Evolutionary conservation across 2,888 invertebrate species (phyloP), one percentile per base, ranked within the genome.

Genomic region (Gasteruption jaculator): DNA sequence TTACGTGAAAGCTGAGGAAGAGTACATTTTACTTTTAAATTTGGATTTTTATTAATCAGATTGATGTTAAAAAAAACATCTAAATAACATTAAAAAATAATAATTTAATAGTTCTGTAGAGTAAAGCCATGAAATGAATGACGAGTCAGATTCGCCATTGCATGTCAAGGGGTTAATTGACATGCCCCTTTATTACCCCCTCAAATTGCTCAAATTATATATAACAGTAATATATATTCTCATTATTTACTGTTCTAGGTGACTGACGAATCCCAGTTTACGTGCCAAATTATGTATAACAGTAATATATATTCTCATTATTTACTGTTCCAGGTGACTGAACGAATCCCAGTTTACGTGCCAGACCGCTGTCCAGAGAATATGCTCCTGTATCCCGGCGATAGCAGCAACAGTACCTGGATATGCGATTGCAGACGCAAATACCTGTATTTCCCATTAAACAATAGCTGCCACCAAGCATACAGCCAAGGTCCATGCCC

Each of bases 361-460:
- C 82, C 82, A 1, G 72, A 75, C 0, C 71, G 69, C 54, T 86
- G 86, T 58, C 75, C 78, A 2, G 71, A 72, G 27, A 79, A 81
- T 60, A 82, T 86, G 70, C 61, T 82, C 1, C 74, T 77, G 5
- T 86, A 85, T 61, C 83, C 84, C 0, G 83, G 83, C 2, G 78
- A 80, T 52, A 52, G 52, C 2, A 78, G 79, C 51, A 72, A 70
- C 34, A 76, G 77, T 45, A 80, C 81, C 50, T 83, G 82, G 82
- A 76, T 83, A 37, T 76, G 76, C 44, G 76, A 76, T 45, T 76
- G 76, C 51, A 69, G 60, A 44, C 65, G 71, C 33, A 65, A 69
- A 34, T 65, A 53, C 41, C 49, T 84, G 16, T 86, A 80, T 58
- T 77, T 84, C 56, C 80, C 83, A 2, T 60, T 71, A 16, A 74